A percentile compares a stretch with the other conserved stretches of the same genome.
Evolutionary conservation across 2,113 vertebrate genomes (phyloP).

Genomic region (Callopanchax toddi): DNA sequence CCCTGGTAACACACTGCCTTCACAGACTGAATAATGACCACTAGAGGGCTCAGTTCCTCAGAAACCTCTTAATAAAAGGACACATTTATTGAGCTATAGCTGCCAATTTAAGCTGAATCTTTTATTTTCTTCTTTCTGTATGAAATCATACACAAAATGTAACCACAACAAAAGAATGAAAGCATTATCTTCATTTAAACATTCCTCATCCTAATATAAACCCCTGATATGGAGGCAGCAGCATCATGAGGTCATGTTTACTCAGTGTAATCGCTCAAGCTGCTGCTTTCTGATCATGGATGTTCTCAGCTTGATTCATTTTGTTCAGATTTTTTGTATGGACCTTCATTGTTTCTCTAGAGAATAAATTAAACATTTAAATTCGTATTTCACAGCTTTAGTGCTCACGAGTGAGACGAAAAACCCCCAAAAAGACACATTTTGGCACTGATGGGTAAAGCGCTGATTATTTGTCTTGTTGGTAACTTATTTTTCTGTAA

Average conservation of each 20-base stretch:
- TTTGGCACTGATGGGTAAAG: too few relatives aligned
- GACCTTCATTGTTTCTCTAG: too few relatives aligned
- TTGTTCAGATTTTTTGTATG: too few relatives aligned
- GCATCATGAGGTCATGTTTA: not conserved
- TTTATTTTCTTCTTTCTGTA: not conserved
- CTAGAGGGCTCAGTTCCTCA: not conserved
- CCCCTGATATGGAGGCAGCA: not conserved
- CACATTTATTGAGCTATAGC: constrained; percentile 55
- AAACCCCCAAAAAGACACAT: too few relatives aligned
- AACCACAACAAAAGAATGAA: not conserved
- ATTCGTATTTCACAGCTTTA: too few relatives aligned
- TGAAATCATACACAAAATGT: constrained; percentile 1
- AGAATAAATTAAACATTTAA: too few relatives aligned
- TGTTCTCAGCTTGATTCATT: too few relatives aligned
- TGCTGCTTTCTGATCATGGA: too few relatives aligned
- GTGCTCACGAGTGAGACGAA: too few relatives aligned
- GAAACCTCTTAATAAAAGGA: constrained; percentile 13
- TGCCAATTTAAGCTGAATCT: constrained; percentile 23
- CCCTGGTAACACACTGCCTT: not conserved
- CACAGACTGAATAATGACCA: not conserved
- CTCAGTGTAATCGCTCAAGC: too few relatives aligned
- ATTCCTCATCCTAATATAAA: constrained; percentile 24
- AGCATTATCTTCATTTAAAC: constrained; percentile 29
- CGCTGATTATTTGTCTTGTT: too few relatives aligned
- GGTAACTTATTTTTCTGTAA: too few relatives aligned